Evolutionary conservation across 2,888 invertebrate genomes (phyloP).

Genomic region (Ichneumoninae sp.): DNA sequence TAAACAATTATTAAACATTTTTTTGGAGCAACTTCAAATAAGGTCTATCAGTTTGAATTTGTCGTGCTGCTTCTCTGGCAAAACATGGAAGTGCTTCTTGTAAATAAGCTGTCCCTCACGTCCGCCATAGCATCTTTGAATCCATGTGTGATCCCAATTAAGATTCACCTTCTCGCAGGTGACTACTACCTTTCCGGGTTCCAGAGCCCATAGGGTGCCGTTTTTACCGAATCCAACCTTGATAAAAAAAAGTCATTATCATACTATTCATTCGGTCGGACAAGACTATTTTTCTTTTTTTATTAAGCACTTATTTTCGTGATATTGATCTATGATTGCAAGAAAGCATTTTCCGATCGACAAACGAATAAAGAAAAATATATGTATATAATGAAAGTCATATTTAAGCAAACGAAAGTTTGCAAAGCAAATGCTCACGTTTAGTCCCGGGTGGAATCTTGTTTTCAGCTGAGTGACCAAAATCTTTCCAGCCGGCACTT

Average conservation of each 20-base stretch:
- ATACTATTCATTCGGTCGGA: too few relatives aligned
- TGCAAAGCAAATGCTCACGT: slow-evolving; percentile 85
- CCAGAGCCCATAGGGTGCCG: slow-evolving; percentile 92
- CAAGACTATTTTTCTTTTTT: too few relatives aligned
- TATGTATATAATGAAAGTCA: too few relatives aligned
- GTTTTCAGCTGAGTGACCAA: slow-evolving; percentile 89
- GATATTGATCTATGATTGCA: too few relatives aligned
- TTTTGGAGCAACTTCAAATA: slow-evolving; percentile 85
- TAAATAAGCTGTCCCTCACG: slow-evolving; percentile 88
- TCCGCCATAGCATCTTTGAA: slow-evolving; percentile 88
- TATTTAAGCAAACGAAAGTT: too few relatives aligned
- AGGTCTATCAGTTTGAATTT: slow-evolving; percentile 91
- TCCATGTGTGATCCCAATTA: slow-evolving; percentile 91
- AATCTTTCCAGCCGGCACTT: slow-evolving; percentile 88
- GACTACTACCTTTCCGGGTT: slow-evolving; percentile 91
- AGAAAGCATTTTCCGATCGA: too few relatives aligned
- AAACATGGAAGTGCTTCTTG: slow-evolving; percentile 94
- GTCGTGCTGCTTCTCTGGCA: slow-evolving; percentile 91
- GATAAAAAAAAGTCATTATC: background rate
- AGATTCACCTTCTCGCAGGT: slow-evolving; percentile 93
- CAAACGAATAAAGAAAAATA: too few relatives aligned
- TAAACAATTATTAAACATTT: slow-evolving; percentile 18
- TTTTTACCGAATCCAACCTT: slow-evolving; percentile 94
- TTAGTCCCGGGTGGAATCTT: slow-evolving; percentile 92
- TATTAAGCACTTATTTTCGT: too few relatives aligned